phyloP scores from a whole-genome alignment of 64 coral and sea anemone species.

The Actinia tenebrosa region DNA sequence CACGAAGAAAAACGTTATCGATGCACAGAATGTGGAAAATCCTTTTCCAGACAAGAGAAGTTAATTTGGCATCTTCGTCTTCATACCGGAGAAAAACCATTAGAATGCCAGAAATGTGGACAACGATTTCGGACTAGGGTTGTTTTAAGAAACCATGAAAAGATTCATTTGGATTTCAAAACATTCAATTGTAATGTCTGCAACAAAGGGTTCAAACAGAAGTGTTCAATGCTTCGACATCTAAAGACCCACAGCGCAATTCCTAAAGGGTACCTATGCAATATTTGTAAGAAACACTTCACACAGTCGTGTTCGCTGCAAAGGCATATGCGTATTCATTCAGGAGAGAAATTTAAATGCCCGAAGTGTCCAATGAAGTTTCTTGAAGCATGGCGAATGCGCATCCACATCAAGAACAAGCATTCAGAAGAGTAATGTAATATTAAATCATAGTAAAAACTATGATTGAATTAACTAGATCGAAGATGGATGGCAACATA shows the following conservation, averaged over 20 bases:
- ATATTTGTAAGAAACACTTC: background rate
- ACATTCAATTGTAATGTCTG: background rate
- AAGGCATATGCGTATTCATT: constrained; percentile 17
- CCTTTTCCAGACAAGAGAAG: background rate
- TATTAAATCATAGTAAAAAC: no score
- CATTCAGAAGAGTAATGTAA: background rate
- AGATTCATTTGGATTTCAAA: background rate
- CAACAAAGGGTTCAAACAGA: background rate
- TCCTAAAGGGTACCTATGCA: background rate
- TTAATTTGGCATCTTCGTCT: background rate
- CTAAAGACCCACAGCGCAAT: background rate
- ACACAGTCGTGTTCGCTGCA: constrained; percentile 15
- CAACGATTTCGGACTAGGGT: background rate
- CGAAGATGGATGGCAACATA: no score
- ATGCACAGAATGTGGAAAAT: background rate
- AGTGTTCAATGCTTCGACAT: background rate
- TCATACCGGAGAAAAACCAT: background rate
- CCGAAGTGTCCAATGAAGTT: background rate
- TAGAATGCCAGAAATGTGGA: background rate
- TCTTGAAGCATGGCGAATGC: constrained; percentile 13
- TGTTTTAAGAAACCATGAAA: constrained; percentile 3
- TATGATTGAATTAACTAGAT: no score
- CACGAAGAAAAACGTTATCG: background rate
- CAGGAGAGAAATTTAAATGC: constrained; percentile 12
- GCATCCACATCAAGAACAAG: background rate